Base-by-base conservation (phyloP, 2,113 vertebrate species). In the Propithecus coquereli region DNA sequence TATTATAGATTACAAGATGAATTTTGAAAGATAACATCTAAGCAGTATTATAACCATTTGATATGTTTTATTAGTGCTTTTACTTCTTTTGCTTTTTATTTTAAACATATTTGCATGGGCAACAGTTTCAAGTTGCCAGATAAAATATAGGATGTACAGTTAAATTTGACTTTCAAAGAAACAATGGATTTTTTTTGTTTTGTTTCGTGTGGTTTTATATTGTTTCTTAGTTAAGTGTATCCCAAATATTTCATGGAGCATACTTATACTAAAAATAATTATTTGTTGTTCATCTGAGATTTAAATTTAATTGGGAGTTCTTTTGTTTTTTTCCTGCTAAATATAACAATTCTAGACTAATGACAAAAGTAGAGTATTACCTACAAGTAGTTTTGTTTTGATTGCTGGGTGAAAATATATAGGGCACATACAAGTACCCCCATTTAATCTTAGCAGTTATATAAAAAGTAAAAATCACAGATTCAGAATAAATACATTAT, bases 381-480 rank as follows among this genome's bases (percentile, higher is more conserved):
- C 25, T 74, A n/a, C 20, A 50, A 52, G 25, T 94, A 68, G 14
- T 66, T 87, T 83, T 76, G 30, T 90, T 93, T 93, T 91, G 59
- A 85, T 0, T 87, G 5, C 43, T 87, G 7, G 16, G 5, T 40
- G 8, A 83, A 84, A 84, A 25, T 71, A 61, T 65, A 65, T 22
- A 45, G 30, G 27, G 22, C 9, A 52, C 25, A 11, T 37, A 54
- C 25, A 77, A 82, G 13, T 22, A 61, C 27, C 5, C 34, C 11
- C 12, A 57, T 61, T 91, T 88, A 84, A 93, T 81, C 27, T 91
- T 68, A 94, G 14, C 54, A 81, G 14, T 83, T 59, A 77, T 59
- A 79, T 90, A 17, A 77, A 91, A 91, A 85, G 22, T 61, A 79
- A 92, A 95, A 83, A 40, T 76, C 20, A 92, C 37, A 88, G 18